Percentiles rank a stretch among this genome's conserved stretches.
Evolutionary conservation across 2,113 vertebrate genomes (phyloP).

Genomic region (Puma concolor): DNA sequence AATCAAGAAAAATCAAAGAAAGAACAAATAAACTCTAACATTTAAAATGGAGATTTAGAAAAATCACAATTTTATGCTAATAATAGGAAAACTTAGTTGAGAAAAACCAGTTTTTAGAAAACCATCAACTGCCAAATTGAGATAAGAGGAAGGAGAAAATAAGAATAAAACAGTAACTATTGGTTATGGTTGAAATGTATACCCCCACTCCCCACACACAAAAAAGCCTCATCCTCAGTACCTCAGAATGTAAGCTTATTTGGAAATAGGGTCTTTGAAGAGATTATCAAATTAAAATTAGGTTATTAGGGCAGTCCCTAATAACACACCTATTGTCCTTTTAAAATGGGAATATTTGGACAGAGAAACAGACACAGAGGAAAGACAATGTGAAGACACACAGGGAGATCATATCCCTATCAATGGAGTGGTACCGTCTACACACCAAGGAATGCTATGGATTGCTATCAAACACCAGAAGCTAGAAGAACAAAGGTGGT

Average conservation of each 20-base stretch:
- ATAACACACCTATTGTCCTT: background rate
- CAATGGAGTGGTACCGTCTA: background rate
- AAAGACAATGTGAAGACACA: background rate
- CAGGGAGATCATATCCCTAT: too few species aligned
- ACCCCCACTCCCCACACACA: background rate
- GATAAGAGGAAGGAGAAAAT: background rate
- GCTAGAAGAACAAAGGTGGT: background rate
- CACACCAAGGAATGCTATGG: background rate
- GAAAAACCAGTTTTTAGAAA: background rate
- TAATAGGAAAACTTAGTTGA: background rate
- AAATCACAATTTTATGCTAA: background rate
- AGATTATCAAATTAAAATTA: background rate
- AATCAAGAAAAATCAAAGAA: background rate
- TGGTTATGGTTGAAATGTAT: background rate
- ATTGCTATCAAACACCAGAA: background rate
- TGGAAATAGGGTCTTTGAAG: background rate
- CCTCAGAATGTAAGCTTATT: background rate
- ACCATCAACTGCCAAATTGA: background rate
- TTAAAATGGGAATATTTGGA: background rate
- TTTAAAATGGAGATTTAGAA: background rate
- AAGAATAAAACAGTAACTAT: background rate
- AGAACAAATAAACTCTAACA: background rate
- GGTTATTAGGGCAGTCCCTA: too few species aligned
- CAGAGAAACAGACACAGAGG: background rate
- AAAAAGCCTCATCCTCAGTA: background rate